These are phyloP conservation scores for Caenorhabditis virilis DNA, from an alignment of 2,888 invertebrate genomes.

Conservation along the genomic window DNA sequence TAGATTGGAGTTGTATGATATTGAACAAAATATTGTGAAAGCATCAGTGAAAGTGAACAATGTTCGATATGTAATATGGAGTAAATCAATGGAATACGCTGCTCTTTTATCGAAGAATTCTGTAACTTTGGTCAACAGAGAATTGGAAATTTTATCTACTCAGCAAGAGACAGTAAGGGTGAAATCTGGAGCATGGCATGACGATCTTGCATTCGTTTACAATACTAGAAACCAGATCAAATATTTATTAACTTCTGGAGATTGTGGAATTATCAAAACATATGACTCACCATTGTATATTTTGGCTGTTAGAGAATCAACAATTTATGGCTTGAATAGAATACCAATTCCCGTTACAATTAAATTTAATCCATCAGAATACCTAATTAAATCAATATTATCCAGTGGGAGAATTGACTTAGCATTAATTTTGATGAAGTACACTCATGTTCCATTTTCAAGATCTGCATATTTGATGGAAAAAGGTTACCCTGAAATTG, in stretches of 20 bases:
- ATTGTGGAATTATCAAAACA: conserved; percentile 96
- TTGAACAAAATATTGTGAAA: conserved; percentile 86
- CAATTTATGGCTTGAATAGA: conserved; percentile 59
- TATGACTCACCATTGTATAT: conserved; percentile 95
- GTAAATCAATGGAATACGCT: conserved; percentile 89
- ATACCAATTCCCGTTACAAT: conserved; percentile 71
- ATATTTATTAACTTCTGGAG: conserved; percentile 73
- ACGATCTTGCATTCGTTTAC: conserved; percentile 94
- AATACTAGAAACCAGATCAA: conserved; percentile 99
- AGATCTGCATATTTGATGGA: conserved; percentile 98
- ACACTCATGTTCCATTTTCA: conserved; percentile 92
- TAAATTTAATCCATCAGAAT: conserved; percentile 94
- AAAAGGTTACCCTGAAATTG: conserved; percentile 96
- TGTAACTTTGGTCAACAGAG: conserved; percentile 62
- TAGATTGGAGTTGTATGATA: conserved; percentile 89
- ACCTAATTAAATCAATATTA: conserved; percentile 93
- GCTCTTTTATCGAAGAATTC: conserved; percentile 92
- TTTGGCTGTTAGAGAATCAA: conserved; percentile 80
- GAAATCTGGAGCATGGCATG: conserved; percentile 98
- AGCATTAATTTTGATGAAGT: conserved; percentile 83
- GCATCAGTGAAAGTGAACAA: conserved; percentile 67
- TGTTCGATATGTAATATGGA: conserved; percentile 84
- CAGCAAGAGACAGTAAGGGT: conserved; percentile 94
- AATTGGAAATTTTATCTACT: conserved; percentile 83
- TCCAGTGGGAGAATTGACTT: conserved; percentile 95